A percentile compares a stretch with the other conserved stretches of the same genome.
Conservation (phyloP, 2,113 vertebrate genomes). For the Cercopithecus mona region DNA sequence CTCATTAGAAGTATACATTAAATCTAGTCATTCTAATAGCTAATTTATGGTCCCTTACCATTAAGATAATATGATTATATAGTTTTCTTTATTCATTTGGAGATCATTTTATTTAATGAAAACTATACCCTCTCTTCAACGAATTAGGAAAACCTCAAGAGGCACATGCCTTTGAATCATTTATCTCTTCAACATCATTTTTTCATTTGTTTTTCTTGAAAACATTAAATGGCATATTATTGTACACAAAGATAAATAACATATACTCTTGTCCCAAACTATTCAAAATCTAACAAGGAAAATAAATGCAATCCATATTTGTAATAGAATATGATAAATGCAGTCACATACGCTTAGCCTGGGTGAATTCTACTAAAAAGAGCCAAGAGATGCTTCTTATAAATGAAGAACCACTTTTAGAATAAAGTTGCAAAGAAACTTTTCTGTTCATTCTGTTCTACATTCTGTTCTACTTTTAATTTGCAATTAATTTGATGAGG, state of each 20-base stretch:
- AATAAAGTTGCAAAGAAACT: not conserved
- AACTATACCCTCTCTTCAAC: not conserved
- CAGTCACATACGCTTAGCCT: not conserved
- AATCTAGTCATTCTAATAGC: not conserved
- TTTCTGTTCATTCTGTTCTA: not conserved
- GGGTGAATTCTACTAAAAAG: not conserved
- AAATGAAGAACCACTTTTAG: not conserved
- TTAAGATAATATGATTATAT: not conserved
- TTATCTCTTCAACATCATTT: not conserved
- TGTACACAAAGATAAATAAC: not conserved
- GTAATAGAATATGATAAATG: not conserved
- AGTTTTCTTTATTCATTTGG: not conserved
- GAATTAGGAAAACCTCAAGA: conserved; percentile 35
- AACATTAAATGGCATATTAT: not conserved
- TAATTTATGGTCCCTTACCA: not conserved
- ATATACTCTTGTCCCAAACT: not conserved
- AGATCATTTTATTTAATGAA: conserved; percentile 33
- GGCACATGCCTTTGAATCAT: not conserved
- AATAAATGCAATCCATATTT: not conserved
- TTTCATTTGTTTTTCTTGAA: not conserved
- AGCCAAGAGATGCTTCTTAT: not conserved
- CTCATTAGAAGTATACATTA: not conserved
- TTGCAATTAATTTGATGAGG: conserved; percentile 35
- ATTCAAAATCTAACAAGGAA: conserved; percentile 13
- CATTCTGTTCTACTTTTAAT: not conserved